These are phyloP conservation scores for Pelvicachromis taeniatus DNA, from an alignment of 2,113 vertebrate species.

Conservation along the genomic window DNA sequence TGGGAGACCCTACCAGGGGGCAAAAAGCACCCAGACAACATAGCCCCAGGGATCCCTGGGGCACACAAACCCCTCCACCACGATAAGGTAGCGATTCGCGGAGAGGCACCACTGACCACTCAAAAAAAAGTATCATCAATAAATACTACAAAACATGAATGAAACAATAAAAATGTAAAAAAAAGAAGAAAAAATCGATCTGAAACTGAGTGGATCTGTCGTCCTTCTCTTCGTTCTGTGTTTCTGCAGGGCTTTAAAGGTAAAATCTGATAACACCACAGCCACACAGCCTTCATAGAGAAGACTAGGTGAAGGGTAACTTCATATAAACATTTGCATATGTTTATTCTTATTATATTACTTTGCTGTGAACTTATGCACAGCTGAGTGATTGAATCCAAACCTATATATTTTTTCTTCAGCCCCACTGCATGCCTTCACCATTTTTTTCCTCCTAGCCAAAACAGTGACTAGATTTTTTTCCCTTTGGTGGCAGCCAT, in stretches of 20 bases:
- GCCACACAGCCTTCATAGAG: background rate
- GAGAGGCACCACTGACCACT: no score
- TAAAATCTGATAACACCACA: background rate
- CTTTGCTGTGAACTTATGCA: background rate
- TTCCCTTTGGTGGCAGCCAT: constrained; percentile 30
- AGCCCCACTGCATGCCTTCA: background rate
- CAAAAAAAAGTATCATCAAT: no score
- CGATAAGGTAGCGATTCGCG: no score
- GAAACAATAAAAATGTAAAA: no score
- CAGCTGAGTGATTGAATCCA: background rate
- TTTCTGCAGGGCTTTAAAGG: background rate
- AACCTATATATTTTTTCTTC: background rate
- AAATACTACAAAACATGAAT: no score
- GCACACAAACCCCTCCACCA: no score
- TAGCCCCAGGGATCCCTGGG: no score
- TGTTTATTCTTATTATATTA: background rate
- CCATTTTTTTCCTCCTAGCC: background rate
- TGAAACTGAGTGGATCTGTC: background rate
- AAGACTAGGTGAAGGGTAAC: background rate
- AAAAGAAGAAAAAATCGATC: no score
- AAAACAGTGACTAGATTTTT: constrained; percentile 40
- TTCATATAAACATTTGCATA: background rate
- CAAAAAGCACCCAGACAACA: no score
- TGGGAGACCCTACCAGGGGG: no score
- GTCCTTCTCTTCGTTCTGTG: background rate